phyloP scores from a whole-genome alignment of 2,888 invertebrate genomes.

The Rotaria macrura region DNA sequence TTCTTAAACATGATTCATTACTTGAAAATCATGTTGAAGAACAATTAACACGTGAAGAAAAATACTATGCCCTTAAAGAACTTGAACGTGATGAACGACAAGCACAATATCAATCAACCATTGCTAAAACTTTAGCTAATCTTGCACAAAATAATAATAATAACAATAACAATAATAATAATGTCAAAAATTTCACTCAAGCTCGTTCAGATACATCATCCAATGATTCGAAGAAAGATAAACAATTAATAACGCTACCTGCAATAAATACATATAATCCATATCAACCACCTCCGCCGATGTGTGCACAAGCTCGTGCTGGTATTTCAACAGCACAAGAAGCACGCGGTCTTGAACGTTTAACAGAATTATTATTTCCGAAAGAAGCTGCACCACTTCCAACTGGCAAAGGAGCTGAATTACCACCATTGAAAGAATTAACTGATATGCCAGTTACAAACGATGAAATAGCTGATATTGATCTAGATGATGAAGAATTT shows the following conservation, averaged over 20 bases:
- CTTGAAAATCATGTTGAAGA: conserved; percentile 56
- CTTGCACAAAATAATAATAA: background rate
- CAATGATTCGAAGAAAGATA: background rate
- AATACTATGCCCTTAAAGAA: conserved; percentile 25
- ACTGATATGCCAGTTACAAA: background rate
- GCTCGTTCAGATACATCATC: background rate
- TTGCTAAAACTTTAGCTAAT: background rate
- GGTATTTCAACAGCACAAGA: background rate
- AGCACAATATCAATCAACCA: background rate
- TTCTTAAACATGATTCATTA: conserved; percentile 89
- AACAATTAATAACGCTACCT: background rate
- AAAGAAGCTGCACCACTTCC: background rate
- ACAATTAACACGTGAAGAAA: conserved; percentile 29
- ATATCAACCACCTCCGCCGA: background rate
- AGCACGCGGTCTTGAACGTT: background rate
- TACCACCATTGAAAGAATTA: background rate
- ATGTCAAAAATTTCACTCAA: background rate
- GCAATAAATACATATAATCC: background rate
- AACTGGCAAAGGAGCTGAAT: background rate
- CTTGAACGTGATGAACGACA: conserved; percentile 21
- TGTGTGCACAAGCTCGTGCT: conserved; percentile 1
- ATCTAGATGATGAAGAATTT: background rate
- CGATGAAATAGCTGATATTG: background rate
- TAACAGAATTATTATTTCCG: conserved; percentile 3
- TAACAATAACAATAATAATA: background rate